Conservation (phyloP, 2,888 invertebrate genomes). For the Cosmopolites sordidus region DNA sequence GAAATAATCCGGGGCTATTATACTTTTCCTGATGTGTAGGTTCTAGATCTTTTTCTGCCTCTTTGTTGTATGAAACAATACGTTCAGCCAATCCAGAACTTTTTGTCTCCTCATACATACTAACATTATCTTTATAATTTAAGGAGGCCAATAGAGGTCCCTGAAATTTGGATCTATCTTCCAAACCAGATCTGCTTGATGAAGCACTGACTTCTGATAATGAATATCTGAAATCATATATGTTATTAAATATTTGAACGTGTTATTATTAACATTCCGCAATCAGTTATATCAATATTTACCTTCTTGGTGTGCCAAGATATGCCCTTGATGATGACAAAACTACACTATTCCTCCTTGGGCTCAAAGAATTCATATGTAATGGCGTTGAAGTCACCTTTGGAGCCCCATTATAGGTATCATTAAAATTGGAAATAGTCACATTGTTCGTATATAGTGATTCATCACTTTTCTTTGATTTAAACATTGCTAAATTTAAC, state of each 20-base stretch:
- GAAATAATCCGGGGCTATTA: slow-evolving; percentile 49
- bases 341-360: slow-evolving; percentile 26
- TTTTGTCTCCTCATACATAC: slow-evolving; percentile 51
- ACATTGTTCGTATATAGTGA: slow-evolving; percentile 20
- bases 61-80: slow-evolving; percentile 51
- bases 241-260: background rate
- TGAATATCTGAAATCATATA: slow-evolving; percentile 32
- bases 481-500: slow-evolving; percentile 25
- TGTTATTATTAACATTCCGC: too few relatives aligned
- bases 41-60: slow-evolving; percentile 32
- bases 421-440: slow-evolving; percentile 19
- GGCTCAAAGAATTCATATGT: slow-evolving; percentile 4
- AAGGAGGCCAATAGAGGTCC: slow-evolving; percentile 50
- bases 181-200: slow-evolving; percentile 27
- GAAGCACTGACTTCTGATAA: slow-evolving; percentile 34
- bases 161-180: slow-evolving; percentile 22
- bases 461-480: slow-evolving; percentile 21
- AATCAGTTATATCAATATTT: slow-evolving; percentile 16
- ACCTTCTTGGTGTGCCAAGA: slow-evolving; percentile 33
- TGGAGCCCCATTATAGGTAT: slow-evolving; percentile 28
- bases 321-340: slow-evolving; percentile 30
- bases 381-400: slow-evolving; percentile 36
- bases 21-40: slow-evolving; percentile 46
- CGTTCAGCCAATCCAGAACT: slow-evolving; percentile 53
- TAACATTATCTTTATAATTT: slow-evolving; percentile 50